Evolutionary conservation across 2,113 vertebrate genomes (phyloP), one percentile per base, ranked within the genome.

Genomic region (Nothocercus nigrocapillus): DNA sequence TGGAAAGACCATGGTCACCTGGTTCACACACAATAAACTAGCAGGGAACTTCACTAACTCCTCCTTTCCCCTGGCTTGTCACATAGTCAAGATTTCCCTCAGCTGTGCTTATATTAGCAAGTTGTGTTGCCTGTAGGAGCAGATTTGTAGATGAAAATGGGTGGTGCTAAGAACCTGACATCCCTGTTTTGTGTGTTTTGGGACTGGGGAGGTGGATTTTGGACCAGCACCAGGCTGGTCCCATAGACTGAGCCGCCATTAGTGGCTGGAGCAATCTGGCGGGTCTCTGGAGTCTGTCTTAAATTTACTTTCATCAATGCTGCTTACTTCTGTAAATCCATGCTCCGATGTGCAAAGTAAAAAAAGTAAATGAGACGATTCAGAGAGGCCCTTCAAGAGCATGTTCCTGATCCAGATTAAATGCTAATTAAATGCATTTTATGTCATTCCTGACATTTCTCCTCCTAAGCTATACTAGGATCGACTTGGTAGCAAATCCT

Each of bases 251-350:
- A 95, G 54, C 45, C 30, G 15, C n/a, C 20, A 58, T 88, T 93
- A 89, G 63, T 74, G 73, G 69, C 61, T 88, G 78, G 28, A 76
- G 69, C 11, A 24, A 94, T 82, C 93, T 96, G 90, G 24, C 69
- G 27, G 1, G 5, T 62, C 90, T 93, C 83, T 68, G 47, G 77
- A 82, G 47, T 40, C 58, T 5, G 0, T 66, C 66, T 66, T 68
- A 72, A 69, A 68, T 95, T 92, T 94, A 42, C 42, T 87, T 95
- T 87, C 44, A 90, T 84, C 83, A 84, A 25, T 47, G 32, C 69
- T 53, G 77, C 86, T 97, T 95, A 90, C 36, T 93, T 95, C 90
- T 80, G 66, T 82, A 94, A 95, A 90, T 75, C 69, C 77, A 72
- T 75, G 18, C 69, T 86, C 38, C 79, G 47, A 93, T 44, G 59